Base-by-base conservation (phyloP, 2,888 invertebrate species). In the Alitta virens region DNA sequence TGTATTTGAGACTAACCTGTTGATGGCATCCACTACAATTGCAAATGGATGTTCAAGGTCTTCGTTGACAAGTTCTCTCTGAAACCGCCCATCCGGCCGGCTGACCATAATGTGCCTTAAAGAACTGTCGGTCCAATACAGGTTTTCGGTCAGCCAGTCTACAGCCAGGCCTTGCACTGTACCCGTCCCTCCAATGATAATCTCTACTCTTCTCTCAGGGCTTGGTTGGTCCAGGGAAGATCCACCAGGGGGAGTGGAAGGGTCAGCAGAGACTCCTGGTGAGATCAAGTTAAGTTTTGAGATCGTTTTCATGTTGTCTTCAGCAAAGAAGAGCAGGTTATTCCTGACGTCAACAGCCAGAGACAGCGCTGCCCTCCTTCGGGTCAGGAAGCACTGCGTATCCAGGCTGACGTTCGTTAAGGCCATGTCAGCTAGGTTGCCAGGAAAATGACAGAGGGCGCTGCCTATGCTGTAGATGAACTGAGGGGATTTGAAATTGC, bases 21-120 rank as follows among this genome's bases (percentile, higher is more conserved):
- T 88, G 72, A 71, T 69, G 1, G 94, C 92, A 84, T 93, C 90
- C 0, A 94, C 88, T 12, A 90, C 91, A 71, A 94, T 92, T 72
- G 93, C 94, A 58, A 92, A 84, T 0, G 94, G 94, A 72, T 90
- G 90, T 68, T 91, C 89, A 40, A 94, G 84, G 55, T 88, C 87
- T 60, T 91, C 87, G 88, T 91, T 91, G 16, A 93, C 86, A 12
- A 94, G 79, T 14, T 92, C 83, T 0, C 88, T 87, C 64, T 93
- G 85, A 87, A 90, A 88, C 25, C 71, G 55, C 0, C 74, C 89
- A 67, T 80, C 78, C 24, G 79, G 70, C 52, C 72, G 73, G n/a
- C 80, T 69, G 58, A 83, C 80, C 63, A 81, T 81, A 40, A 84
- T 82, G n/a, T 78, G 72, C 38, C 76, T 75, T 9, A 77, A 76